Evolutionary conservation across 2,797 vertebrate genomes (phyloP).

Genomic region (Trachops cirrhosus): DNA sequence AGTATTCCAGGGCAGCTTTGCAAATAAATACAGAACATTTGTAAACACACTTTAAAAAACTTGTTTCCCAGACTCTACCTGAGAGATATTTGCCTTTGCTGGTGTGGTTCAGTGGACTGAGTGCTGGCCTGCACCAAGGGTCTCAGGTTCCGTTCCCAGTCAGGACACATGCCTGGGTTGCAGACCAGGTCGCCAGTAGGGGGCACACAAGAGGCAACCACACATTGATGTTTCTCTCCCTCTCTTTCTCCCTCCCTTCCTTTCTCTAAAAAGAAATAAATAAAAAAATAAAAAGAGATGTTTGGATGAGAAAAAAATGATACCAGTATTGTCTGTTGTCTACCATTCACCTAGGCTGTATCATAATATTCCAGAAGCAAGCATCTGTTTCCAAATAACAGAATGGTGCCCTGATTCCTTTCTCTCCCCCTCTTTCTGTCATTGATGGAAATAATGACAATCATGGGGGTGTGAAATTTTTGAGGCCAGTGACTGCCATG

Average conservation of each 20-base stretch:
- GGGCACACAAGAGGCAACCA: too few relatives aligned
- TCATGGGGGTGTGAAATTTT: neutral
- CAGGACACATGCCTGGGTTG: too few relatives aligned
- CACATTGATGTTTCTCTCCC: too few relatives aligned
- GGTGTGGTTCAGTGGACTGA: too few relatives aligned
- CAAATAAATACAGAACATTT: slow-evolving; percentile 42
- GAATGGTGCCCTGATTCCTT: neutral
- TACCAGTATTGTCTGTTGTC: neutral
- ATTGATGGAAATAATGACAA: neutral
- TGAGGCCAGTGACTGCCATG: neutral
- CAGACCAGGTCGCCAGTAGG: too few relatives aligned
- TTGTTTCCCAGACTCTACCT: neutral
- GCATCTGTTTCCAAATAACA: neutral
- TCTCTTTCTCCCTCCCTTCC: too few relatives aligned
- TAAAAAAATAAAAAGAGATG: neutral
- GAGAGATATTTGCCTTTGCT: neutral
- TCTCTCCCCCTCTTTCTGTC: neutral
- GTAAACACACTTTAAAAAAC: neutral
- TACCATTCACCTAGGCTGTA: neutral
- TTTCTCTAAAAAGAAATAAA: too few relatives aligned
- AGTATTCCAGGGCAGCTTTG: neutral
- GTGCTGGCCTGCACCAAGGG: too few relatives aligned
- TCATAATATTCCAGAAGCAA: slow-evolving; percentile 6
- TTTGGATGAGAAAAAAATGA: neutral
- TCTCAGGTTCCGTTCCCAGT: too few relatives aligned